Base-by-base conservation (phyloP, 2,113 vertebrate species). In the Emydura subglobosa region DNA sequence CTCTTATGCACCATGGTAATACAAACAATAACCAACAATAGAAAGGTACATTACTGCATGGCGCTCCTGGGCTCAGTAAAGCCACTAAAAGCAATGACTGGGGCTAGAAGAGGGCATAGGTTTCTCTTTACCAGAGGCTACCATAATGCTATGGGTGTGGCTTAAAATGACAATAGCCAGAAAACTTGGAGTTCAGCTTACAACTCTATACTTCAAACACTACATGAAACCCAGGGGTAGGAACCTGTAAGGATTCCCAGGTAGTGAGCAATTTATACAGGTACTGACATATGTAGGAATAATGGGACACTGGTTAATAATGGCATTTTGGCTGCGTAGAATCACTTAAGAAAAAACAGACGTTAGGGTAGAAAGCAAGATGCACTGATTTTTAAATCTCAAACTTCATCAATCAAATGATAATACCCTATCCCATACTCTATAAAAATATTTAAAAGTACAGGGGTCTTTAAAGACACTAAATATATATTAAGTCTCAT, bases 191-290 rank as follows among this genome's bases (percentile, higher is more conserved):
- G 1, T 10, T 49, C 31, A 19, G 76, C 47, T 10, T 83, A n/a
- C 91, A 42, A 5, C 51, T 39, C 1, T 16, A 0, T 1, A 61
- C 5, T 89, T 59, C 5, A 22, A 34, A 5, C 21, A 1, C 50
- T 12, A 53, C 1, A 1, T 1, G 10, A 88, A 22, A 5, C 0
- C 2, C 1, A 22, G 13, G 44, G 74, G 6, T 1, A 50, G 57
- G 19, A 29, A 55, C 29, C 10, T 3, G 22, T 16, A 3, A 0
- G 44, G 84, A 10, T 8, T 82, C 42, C 31, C 2, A 0, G 31
- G 42, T 10, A 2, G 14, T 0, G 0, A 74, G 61, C 8, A 16
- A 6, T 1, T 5, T 34, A 24, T 0, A 4, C 54, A 29, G 12
- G 3, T 5, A 51, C 27, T 91, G n/a, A 72, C 39, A 22, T 39